Base-by-base conservation (phyloP, 2,888 invertebrate genomes). In the Ferrisia virgata region DNA sequence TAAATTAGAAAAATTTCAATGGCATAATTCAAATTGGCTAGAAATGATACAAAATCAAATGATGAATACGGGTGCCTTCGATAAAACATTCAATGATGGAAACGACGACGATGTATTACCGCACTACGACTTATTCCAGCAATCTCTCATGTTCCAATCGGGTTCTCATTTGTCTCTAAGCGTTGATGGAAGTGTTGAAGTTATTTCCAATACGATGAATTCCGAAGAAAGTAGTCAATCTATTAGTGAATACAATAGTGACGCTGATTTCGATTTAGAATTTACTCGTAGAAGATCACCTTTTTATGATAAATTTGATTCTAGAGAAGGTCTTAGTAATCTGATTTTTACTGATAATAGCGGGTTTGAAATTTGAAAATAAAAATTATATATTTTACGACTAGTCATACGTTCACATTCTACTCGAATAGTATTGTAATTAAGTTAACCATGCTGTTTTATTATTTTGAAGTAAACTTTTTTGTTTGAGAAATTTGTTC, bases 21-120 rank as follows among this genome's bases (percentile, higher is more conserved):
- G 96, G 90, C 98, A 99, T 90, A 99, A 99, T 89, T 95, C 96
- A 0, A 98, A 99, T 88, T 99, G 99, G 99, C 90, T 99, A 86
- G 96, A 97, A 87, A 98, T 98, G 94, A 96, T 99, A 53, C 96
- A 97, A 89, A 84, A 80, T 84, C 84, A 84, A 64, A 84, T 84
- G 79, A 40, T 84, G 79, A 83, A 72, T 22, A 43, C 83, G 2
- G 69, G 69, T 8, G 72, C 39, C 18, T 43, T 83, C 47, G 83
- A 83, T 39, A 69, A 40, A 72, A 28, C 83, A 31, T 69, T 72
- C 40, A 79, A 58, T 15, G 79, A 84, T n/a, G 40, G 40, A 22
- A 72, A 47, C 25, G 33, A 47, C 5, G 79, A 79, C 31, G 79
- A 84, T 40, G 80, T 64, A 5, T n/a, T 79, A 8, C 84, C 84